Evolutionary conservation across 2,113 vertebrate species (phyloP), one percentile per base, ranked within the genome.

Genomic region (Muntiacus muntjak): DNA sequence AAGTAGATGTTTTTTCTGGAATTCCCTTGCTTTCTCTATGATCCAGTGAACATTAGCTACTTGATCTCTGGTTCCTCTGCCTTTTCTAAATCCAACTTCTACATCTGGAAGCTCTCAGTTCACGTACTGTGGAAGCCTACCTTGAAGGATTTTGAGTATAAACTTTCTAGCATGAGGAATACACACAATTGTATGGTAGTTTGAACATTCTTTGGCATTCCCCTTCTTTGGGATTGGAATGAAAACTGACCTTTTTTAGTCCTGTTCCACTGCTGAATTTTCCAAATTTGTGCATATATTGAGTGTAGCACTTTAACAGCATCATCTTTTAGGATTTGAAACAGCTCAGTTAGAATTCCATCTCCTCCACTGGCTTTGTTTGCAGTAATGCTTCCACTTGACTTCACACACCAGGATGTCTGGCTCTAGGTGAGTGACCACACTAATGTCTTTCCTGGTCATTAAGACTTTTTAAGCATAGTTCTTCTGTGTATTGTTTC

Each of bases 61-160:
- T 71, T 71, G n/a, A 36, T 71, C n/a, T 36, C 64, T 71, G n/a
- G 17, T 71, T 71, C 64, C 64, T 36, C n/a, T 71, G n/a, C 64
- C 17, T 71, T 71, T 21, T 71, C 8, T 36, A 71, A 71, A 71
- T 11, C 64, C n/a, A 36, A 6, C 19, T 71, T 71, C 17, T 11
- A 36, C 64, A 36, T 71, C 64, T 71, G 64, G n/a, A 71, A 71
- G 4, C 9, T 71, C 64, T 36, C 7, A 1, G 17, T 71, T 71
- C 64, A 36, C 0, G 0, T 36, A 36, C n/a, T 21, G 17, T 36
- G n/a, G 17, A 71, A 71, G 17, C n/a, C 64, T 36, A 36, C n/a
- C 64, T 36, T 71, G 64, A 21, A 71, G 17, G n/a, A 71, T 36
- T 36, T 36, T 21, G 4, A 71, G 17, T 9, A 71, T 71, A 36